Evolutionary conservation across 2,888 invertebrate species (phyloP).

Genomic region (Spilosoma lubricipeda): DNA sequence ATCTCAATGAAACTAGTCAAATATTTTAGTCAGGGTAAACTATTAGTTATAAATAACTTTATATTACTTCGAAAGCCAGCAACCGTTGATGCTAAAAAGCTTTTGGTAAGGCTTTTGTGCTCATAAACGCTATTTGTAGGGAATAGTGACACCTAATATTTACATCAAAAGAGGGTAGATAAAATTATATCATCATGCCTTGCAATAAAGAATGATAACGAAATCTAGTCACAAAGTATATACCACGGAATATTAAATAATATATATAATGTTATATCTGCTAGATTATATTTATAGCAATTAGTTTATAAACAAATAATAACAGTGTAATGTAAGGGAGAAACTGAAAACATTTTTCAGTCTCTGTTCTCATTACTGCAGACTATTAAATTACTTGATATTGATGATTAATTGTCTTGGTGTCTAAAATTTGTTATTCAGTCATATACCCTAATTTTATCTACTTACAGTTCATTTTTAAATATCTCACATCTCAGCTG

Average conservation of each 20-base stretch:
- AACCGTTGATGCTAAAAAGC: constrained; percentile 35
- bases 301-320: not conserved
- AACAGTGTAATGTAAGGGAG: not conserved
- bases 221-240: not conserved
- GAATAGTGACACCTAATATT: constrained; percentile 1
- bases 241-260: not conserved
- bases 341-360: not conserved
- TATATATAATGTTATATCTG: not conserved
- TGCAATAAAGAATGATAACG: not conserved
- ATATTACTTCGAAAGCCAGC: constrained; percentile 28
- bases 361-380: not conserved
- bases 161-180: not conserved
- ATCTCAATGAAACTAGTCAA: constrained; percentile 59
- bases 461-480: too few species aligned
- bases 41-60: constrained; percentile 39
- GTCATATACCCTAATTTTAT: too few species aligned
- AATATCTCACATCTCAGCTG: too few species aligned
- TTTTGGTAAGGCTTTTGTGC: constrained; percentile 28
- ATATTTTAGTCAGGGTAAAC: constrained; percentile 61
- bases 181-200: not conserved
- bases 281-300: not conserved
- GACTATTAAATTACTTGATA: not conserved
- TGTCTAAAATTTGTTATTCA: too few species aligned
- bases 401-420: too few species aligned
- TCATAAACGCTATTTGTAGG: constrained; percentile 31